phyloP scores from a whole-genome alignment of 2,797 vertebrate genomes.

The Heterohyrax brucei region DNA sequence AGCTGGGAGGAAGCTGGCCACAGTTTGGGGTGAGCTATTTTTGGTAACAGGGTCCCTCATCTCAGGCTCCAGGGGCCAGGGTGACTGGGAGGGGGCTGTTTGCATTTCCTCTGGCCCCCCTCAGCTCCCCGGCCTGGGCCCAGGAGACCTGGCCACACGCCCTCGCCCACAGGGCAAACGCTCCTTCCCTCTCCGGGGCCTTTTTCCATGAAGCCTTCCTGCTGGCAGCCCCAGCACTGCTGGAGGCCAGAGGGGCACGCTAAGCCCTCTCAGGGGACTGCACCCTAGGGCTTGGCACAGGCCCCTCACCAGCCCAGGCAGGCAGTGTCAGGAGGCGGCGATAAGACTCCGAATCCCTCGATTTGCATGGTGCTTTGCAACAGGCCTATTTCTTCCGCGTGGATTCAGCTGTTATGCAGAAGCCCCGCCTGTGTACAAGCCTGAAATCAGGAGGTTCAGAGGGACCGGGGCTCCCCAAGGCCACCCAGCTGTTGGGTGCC shows the following conservation, averaged over 20 bases:
- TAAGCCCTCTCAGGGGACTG: not conserved
- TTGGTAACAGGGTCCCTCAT: constrained; percentile 90
- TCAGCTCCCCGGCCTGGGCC: constrained; percentile 26
- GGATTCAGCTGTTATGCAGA: not conserved
- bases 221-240: not conserved
- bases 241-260: constrained; percentile 7
- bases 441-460: not conserved
- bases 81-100: constrained; percentile 88
- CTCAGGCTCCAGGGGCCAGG: constrained; percentile 90
- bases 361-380: constrained; percentile 58
- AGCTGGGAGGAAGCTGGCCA: constrained; percentile 89
- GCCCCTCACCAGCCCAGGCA: not conserved
- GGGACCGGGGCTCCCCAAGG: not conserved
- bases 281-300: constrained; percentile 53
- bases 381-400: not conserved
- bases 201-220: constrained; percentile 30
- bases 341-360: constrained; percentile 38
- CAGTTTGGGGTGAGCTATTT: constrained; percentile 93
- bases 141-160: constrained; percentile 59
- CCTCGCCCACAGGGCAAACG: constrained; percentile 41
- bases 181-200: not conserved
- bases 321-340: constrained; percentile 16
- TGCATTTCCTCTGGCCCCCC: constrained; percentile 88
- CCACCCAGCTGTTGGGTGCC: not conserved
- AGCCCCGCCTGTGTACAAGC: not conserved